Evolutionary conservation across 1,140 invertebrate species (phyloP).

Genomic region (Pinna nobilis): DNA sequence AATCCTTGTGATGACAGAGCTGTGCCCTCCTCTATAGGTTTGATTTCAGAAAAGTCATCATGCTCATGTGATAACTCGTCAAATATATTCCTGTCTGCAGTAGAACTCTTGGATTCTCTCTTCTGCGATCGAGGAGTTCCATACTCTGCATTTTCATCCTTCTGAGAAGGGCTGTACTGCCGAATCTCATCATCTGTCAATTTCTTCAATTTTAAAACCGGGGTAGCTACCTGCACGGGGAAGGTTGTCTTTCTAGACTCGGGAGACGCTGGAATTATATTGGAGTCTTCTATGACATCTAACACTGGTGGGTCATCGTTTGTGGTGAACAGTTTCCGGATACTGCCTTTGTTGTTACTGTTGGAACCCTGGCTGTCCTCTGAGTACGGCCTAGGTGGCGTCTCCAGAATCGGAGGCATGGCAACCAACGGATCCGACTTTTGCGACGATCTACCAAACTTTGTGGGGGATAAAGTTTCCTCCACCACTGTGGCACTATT

Average conservation of each 20-base stretch:
- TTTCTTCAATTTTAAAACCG: constrained; percentile 59
- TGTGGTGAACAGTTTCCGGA: constrained; percentile 46
- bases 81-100: neutral
- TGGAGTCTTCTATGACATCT: constrained; percentile 46
- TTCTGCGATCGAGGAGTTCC: neutral
- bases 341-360: constrained; percentile 29
- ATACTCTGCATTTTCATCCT: neutral
- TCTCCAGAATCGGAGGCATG: constrained; percentile 44
- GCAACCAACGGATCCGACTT: neutral
- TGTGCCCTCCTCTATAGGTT: constrained; percentile 40
- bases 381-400: constrained; percentile 49
- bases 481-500: constrained; percentile 48
- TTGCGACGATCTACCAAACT: constrained; percentile 12
- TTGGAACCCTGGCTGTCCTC: neutral
- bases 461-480: constrained; percentile 61
- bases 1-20: constrained; percentile 18
- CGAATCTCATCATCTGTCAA: constrained; percentile 57
- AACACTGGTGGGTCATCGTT: neutral
- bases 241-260: constrained; percentile 20
- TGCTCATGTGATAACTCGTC: constrained; percentile 31
- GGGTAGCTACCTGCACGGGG: constrained; percentile 45
- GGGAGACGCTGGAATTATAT: constrained; percentile 52
- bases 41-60: constrained; percentile 59
- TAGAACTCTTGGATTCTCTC: neutral
- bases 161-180: constrained; percentile 51